Conservation (phyloP, 2,888 invertebrate species). For the Toxonevra muliebris region DNA sequence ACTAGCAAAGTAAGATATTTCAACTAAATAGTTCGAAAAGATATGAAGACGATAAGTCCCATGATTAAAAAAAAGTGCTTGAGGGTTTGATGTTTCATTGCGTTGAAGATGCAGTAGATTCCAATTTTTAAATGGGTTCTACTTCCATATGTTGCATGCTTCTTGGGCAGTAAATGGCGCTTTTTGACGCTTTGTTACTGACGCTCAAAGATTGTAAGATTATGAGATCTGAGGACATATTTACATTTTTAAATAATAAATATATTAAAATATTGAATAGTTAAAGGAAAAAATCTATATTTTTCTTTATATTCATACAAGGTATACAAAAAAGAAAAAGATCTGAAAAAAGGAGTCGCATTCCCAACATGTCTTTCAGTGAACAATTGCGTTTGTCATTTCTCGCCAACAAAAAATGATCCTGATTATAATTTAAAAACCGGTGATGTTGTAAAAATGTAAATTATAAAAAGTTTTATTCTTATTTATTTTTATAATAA, state of each 20-base stretch:
- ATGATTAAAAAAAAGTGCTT: conserved; percentile 63
- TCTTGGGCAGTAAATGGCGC: conserved; percentile 36
- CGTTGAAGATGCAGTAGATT: conserved; percentile 34
- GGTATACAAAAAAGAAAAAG: conserved; percentile 96
- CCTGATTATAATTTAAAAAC: conserved; percentile 84
- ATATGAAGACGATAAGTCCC: conserved; percentile 41
- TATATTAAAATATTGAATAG: not conserved
- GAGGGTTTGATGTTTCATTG: conserved; percentile 51
- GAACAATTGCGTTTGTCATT: conserved; percentile 99
- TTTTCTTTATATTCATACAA: conserved; percentile 35
- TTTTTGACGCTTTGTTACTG: conserved; percentile 33
- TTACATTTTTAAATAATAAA: too few relatives aligned
- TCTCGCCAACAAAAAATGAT: conserved; percentile 95
- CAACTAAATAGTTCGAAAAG: not conserved
- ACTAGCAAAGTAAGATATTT: conserved; percentile 79
- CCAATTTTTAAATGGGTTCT: conserved; percentile 29
- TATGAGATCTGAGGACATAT: conserved; percentile 65
- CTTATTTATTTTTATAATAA: conserved; percentile 9
- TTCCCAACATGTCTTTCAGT: conserved; percentile 99
- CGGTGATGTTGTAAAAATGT: conserved; percentile 98
- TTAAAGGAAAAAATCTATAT: conserved; percentile 2
- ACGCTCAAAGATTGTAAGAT: conserved; percentile 62
- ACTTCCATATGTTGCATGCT: conserved; percentile 19
- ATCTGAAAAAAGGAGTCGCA: conserved; percentile 97
- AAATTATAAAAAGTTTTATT: conserved; percentile 66